These are phyloP conservation scores for Nebria salina DNA, from an alignment of 2,888 invertebrate genomes.

Conservation along the genomic window DNA sequence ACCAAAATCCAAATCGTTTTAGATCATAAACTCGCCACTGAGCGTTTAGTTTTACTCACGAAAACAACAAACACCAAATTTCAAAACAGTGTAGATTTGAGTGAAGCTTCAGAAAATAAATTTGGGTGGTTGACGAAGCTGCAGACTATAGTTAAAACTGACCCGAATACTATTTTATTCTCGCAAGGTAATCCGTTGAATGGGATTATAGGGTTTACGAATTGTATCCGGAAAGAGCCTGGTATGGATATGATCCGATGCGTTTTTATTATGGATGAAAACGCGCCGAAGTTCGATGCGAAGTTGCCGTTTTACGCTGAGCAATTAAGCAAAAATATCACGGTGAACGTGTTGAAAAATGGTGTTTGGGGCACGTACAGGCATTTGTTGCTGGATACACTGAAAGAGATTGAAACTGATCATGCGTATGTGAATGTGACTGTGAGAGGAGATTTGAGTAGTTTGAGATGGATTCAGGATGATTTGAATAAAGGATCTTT, in stretches of 20 bases:
- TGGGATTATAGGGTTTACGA: slow-evolving; percentile 88
- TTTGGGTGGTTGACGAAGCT: slow-evolving; percentile 67
- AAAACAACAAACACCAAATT: slow-evolving; percentile 64
- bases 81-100: slow-evolving; percentile 64
- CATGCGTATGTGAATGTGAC: slow-evolving; percentile 82
- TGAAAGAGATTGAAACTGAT: slow-evolving; percentile 63
- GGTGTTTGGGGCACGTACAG: slow-evolving; percentile 75
- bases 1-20: slow-evolving; percentile 64
- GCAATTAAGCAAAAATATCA: slow-evolving; percentile 78
- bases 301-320: slow-evolving; percentile 71
- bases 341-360: slow-evolving; percentile 79
- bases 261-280: slow-evolving; percentile 69
- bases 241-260: slow-evolving; percentile 68
- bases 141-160: slow-evolving; percentile 55
- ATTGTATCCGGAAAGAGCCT: slow-evolving; percentile 83
- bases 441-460: slow-evolving; percentile 86
- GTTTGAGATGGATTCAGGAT: slow-evolving; percentile 86
- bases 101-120: slow-evolving; percentile 56
- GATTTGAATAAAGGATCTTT: slow-evolving; percentile 55
- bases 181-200: slow-evolving; percentile 73
- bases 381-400: slow-evolving; percentile 75
- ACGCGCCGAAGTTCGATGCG: slow-evolving; percentile 73
- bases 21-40: slow-evolving; percentile 64
- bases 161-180: slow-evolving; percentile 70
- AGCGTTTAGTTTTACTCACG: slow-evolving; percentile 67